Conservation (phyloP, 2,113 vertebrate species). For the Mystacornis crossleyi region DNA sequence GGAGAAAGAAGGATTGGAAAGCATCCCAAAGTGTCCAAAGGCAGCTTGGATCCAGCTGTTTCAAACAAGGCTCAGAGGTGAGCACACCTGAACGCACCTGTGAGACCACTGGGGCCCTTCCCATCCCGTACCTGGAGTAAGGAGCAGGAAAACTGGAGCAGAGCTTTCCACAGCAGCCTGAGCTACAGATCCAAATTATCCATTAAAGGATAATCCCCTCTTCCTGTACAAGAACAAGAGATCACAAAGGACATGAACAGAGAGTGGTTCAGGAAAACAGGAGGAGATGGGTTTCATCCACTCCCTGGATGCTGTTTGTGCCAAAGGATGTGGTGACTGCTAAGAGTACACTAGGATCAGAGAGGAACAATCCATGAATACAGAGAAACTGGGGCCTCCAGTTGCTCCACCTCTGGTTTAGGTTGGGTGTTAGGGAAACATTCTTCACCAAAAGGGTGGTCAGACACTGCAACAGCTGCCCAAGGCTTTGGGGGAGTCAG, state of each 20-base stretch:
- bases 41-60: neutral
- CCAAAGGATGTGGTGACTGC: neutral
- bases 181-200: neutral
- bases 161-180: neutral
- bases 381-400: neutral
- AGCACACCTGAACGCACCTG: neutral
- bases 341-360: neutral
- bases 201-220: neutral
- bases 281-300: neutral
- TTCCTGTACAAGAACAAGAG: neutral
- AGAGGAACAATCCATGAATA: neutral
- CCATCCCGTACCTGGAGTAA: rapidly evolving
- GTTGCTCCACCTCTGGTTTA: neutral
- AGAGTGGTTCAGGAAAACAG: neutral
- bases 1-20: neutral
- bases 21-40: neutral
- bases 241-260: neutral
- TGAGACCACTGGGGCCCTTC: neutral
- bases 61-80: neutral
- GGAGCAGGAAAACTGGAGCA: neutral
- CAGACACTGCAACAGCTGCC: neutral
- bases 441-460: neutral
- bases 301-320: neutral
- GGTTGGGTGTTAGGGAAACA: neutral
- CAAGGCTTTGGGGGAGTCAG: neutral